Evolutionary conservation across 2,113 vertebrate species (phyloP).

Genomic region (Daubentonia madagascariensis): DNA sequence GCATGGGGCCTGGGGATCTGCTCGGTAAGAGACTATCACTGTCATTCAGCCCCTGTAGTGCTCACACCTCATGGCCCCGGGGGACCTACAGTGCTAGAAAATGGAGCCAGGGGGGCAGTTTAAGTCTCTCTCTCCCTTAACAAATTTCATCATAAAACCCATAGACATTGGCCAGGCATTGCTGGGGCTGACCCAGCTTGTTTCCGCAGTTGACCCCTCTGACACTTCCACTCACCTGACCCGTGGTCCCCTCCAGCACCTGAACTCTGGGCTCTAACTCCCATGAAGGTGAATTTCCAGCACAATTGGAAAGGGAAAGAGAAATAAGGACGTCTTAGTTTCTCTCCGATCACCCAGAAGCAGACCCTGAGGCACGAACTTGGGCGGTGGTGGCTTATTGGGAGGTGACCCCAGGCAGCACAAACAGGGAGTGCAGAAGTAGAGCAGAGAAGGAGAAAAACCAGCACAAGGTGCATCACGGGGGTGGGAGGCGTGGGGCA

Average conservation of each 20-base stretch:
- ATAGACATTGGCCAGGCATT: not conserved
- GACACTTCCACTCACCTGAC: not conserved
- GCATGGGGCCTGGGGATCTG: too few species aligned
- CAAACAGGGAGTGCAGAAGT: not conserved
- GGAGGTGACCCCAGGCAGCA: not conserved
- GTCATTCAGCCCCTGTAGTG: not conserved
- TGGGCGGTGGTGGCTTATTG: not conserved
- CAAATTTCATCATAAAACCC: not conserved
- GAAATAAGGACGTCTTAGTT: not conserved
- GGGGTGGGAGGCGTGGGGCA: too few species aligned
- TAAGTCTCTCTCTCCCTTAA: not conserved
- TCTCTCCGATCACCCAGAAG: not conserved
- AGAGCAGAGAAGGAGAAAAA: not conserved
- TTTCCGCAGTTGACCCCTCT: not conserved
- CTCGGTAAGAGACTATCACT: not conserved
- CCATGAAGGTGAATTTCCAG: not conserved
- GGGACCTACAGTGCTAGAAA: not conserved
- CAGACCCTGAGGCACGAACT: not conserved
- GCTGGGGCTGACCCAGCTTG: accelerated
- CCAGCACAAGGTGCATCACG: accelerated
- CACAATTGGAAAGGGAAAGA: not conserved
- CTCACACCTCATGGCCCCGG: not conserved
- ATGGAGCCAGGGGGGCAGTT: not conserved
- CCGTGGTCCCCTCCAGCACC: not conserved
- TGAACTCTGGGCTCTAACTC: not conserved